A percentile compares a stretch with the other conserved stretches of the same genome.
These are phyloP conservation scores for Cladopsammia gracilis DNA, from an alignment of 64 coral and sea anemone species.

Conservation along the genomic window DNA sequence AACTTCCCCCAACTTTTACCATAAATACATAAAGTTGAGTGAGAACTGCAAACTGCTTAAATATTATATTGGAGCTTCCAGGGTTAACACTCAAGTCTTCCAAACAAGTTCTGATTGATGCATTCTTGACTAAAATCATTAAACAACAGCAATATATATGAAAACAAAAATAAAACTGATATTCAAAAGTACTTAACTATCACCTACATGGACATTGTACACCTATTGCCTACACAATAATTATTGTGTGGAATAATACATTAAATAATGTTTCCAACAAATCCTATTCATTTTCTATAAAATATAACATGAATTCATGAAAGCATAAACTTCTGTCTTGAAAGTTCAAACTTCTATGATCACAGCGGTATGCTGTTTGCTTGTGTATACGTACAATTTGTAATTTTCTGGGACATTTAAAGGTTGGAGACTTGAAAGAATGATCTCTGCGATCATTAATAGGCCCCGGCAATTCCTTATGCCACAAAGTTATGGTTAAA, in stretches of 20 bases:
- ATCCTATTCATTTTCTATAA: constrained; percentile 22
- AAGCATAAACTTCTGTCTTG: background rate
- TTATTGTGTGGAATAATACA: background rate
- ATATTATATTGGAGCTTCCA: too few relatives aligned
- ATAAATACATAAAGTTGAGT: too few relatives aligned
- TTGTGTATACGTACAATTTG: constrained; percentile 8
- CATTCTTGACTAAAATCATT: background rate
- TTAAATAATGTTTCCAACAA: constrained; percentile 25
- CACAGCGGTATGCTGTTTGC: background rate
- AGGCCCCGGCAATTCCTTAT: background rate
- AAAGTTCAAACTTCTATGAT: background rate
- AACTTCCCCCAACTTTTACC: too few relatives aligned
- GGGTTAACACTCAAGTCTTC: too few relatives aligned
- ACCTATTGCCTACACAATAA: background rate
- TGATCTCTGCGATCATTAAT: background rate
- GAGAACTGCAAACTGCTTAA: too few relatives aligned
- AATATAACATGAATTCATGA: constrained; percentile 33
- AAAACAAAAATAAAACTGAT: constrained; percentile 1
- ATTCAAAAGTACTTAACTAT: background rate
- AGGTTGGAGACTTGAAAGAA: constrained; percentile 4
- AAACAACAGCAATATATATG: background rate
- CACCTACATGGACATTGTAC: background rate
- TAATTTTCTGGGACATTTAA: constrained; percentile 32
- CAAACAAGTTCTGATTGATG: background rate
- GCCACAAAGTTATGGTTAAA: background rate